Evolutionary conservation across 1,140 invertebrate species (phyloP).

Genomic region (Dinothrombium tinctorium): DNA sequence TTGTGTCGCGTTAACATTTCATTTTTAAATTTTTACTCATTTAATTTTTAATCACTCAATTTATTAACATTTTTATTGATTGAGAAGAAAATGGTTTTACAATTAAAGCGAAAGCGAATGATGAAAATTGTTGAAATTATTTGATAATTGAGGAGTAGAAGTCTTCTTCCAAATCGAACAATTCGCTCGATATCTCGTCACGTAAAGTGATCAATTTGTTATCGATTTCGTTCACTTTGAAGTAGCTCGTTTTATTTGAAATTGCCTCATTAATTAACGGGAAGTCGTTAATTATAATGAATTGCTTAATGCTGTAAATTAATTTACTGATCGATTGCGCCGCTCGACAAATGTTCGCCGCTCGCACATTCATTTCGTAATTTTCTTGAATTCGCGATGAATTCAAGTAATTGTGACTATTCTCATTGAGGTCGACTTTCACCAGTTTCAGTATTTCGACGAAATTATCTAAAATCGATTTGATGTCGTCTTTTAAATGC

Average conservation of each 20-base stretch:
- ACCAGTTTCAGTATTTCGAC: conserved; percentile 81
- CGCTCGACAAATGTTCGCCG: conserved; percentile 38
- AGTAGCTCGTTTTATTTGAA: conserved; percentile 20
- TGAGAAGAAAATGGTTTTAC: too few relatives aligned
- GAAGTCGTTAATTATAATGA: conserved; percentile 86
- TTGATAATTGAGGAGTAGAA: conserved; percentile 36
- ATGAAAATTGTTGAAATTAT: conserved; percentile 1
- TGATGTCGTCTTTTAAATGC: conserved; percentile 75
- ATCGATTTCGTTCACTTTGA: conserved; percentile 26
- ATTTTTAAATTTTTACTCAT: too few relatives aligned
- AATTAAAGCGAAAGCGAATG: too few relatives aligned
- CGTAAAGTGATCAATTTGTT: conserved; percentile 68
- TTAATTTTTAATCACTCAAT: too few relatives aligned
- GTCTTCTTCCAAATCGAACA: conserved; percentile 91
- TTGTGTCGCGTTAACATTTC: too few relatives aligned
- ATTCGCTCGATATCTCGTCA: conserved; percentile 80
- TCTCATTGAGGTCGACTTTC: conserved; percentile 72
- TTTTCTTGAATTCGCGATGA: conserved; percentile 55
- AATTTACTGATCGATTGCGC: conserved; percentile 88
- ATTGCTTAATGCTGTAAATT: conserved; percentile 87
- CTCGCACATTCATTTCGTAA: conserved; percentile 59
- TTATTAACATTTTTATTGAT: too few relatives aligned
- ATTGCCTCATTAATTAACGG: conserved; percentile 90
- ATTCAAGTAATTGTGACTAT: conserved; percentile 46
- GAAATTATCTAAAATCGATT: conserved; percentile 89